Evolutionary conservation across 2,797 vertebrate species (phyloP).

Genomic region (Numenius phaeopus): DNA sequence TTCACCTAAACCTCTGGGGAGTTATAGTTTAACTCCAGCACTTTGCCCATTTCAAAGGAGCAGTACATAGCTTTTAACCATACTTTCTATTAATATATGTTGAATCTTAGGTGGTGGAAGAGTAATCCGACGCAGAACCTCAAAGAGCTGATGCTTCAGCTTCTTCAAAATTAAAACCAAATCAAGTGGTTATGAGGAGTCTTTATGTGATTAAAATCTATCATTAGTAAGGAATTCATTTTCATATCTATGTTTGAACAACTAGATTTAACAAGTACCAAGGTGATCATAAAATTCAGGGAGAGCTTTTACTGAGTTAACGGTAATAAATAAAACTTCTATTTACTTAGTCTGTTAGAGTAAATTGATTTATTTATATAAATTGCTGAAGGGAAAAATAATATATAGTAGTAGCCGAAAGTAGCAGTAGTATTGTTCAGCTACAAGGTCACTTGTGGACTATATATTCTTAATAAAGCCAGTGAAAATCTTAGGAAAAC

Average conservation of each 20-base stretch:
- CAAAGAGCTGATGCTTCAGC: background rate
- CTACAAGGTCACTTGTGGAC: background rate
- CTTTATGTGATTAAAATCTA: slow-evolving; percentile 8
- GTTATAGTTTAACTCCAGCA: background rate
- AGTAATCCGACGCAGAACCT: background rate
- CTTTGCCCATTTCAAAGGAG: background rate
- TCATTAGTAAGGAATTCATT: background rate
- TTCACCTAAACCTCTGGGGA: background rate
- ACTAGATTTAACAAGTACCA: background rate
- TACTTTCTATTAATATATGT: background rate
- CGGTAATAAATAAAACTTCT: background rate
- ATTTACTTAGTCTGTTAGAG: background rate
- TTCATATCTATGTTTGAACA: background rate
- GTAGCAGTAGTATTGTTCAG: background rate
- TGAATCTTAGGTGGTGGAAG: background rate
- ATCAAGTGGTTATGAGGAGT: background rate
- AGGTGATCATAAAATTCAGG: slow-evolving; percentile 1
- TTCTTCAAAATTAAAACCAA: slow-evolving; percentile 28
- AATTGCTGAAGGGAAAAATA: background rate
- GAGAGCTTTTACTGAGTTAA: background rate
- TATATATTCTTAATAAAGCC: background rate
- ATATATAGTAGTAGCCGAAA: background rate
- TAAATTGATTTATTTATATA: background rate
- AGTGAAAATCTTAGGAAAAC: background rate
- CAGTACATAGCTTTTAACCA: background rate